Evolutionary conservation across 2,113 vertebrate species (phyloP).

Genomic region (Salvelinus alpinus): DNA sequence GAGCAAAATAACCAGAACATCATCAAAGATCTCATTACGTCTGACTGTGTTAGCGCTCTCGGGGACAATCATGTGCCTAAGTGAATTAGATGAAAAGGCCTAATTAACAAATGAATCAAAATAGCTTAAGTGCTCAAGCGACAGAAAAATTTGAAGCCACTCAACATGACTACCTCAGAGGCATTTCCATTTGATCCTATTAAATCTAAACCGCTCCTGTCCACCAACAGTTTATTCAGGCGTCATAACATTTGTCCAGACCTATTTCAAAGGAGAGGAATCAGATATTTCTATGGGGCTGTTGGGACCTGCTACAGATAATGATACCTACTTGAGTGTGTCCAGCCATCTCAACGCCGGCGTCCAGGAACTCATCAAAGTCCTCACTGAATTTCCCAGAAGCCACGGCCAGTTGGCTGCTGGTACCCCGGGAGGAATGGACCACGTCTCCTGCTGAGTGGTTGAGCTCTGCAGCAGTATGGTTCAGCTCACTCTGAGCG

Average conservation of each 20-base stretch:
- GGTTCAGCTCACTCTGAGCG: conserved; percentile 95
- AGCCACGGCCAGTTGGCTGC: conserved; percentile 89
- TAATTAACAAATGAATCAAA: conserved; percentile 58
- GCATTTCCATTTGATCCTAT: not conserved
- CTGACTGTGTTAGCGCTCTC: conserved; percentile 45
- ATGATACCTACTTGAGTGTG: conserved; percentile 87
- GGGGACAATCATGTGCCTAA: conserved; percentile 47
- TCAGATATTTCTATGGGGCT: not conserved
- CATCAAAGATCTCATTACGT: conserved; percentile 63
- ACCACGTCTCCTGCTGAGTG: conserved; percentile 98
- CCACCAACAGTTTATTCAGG: conserved; percentile 1
- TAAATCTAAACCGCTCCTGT: conserved; percentile 9
- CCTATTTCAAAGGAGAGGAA: not conserved
- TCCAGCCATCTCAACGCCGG: conserved; percentile 98
- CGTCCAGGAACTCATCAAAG: conserved; percentile 97
- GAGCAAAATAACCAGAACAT: conserved; percentile 69
- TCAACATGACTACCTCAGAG: conserved; percentile 2
- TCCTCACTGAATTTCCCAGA: conserved; percentile 98
- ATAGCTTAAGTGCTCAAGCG: conserved; percentile 33
- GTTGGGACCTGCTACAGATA: not conserved
- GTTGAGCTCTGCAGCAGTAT: conserved; percentile 95
- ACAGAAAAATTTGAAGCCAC: conserved; percentile 17
- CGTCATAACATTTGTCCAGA: not conserved
- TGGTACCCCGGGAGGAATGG: conserved; percentile 91
- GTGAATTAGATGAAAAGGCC: conserved; percentile 49